A percentile compares a stretch with the other conserved stretches of the same genome.
phyloP scores from a whole-genome alignment of 2,888 invertebrate genomes.

The Adineta ricciae region DNA sequence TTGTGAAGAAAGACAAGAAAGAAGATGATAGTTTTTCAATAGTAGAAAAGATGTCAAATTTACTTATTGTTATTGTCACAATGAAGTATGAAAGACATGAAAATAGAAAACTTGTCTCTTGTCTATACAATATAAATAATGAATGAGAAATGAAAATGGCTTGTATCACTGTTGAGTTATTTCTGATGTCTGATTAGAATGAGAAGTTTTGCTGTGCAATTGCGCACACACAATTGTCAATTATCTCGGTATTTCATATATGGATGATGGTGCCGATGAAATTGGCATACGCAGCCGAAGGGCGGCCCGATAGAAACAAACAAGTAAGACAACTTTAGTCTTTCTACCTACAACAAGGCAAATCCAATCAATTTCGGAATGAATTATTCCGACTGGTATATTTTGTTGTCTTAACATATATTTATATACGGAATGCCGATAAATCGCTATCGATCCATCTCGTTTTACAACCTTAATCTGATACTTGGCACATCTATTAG shows the following conservation, averaged over 20 bases:
- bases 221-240: background rate
- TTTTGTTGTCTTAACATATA: background rate
- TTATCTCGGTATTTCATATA: background rate
- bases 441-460: background rate
- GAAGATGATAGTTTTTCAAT: background rate
- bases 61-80: background rate
- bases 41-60: background rate
- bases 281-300: background rate
- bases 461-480: background rate
- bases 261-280: background rate
- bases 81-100: background rate
- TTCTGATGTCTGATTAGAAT: background rate
- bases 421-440: background rate
- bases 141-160: background rate
- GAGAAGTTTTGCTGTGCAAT: background rate
- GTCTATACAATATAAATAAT: background rate
- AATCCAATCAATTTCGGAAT: background rate
- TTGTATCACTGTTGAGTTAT: background rate
- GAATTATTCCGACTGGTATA: background rate
- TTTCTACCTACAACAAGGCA: background rate
- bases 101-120: background rate
- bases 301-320: background rate
- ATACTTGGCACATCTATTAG: background rate
- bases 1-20: background rate
- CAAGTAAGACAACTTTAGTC: background rate